phyloP scores from a whole-genome alignment of 2,797 vertebrate species.

The Poecilia velifera region DNA sequence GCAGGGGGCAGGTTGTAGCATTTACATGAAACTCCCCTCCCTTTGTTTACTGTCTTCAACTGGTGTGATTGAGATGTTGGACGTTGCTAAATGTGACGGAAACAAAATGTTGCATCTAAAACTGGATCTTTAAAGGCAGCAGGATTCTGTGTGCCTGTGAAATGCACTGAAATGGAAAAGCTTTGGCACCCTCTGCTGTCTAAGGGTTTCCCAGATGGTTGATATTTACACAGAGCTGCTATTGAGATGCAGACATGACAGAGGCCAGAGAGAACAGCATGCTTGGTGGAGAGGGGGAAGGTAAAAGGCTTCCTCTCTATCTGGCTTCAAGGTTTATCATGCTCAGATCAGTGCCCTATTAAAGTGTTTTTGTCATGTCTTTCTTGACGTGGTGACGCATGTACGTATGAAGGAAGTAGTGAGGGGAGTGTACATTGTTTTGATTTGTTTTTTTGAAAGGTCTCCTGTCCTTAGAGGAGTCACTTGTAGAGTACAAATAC shows the following conservation, averaged over 20 bases:
- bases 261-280: constrained; percentile 45
- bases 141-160: constrained; percentile 49
- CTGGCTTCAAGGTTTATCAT: constrained; percentile 22
- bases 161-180: constrained; percentile 77
- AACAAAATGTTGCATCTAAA: constrained; percentile 44
- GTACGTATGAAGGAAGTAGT: not conserved
- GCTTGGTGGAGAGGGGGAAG: constrained; percentile 30
- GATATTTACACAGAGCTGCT: constrained; percentile 63
- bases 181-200: constrained; percentile 90
- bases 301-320: constrained; percentile 28
- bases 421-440: not conserved
- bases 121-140: constrained; percentile 46
- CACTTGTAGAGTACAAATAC: constrained; percentile 5
- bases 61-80: constrained; percentile 29
- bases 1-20: constrained; percentile 4
- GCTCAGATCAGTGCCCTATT: constrained; percentile 19
- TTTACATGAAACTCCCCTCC: constrained; percentile 25
- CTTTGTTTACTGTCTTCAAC: constrained; percentile 17
- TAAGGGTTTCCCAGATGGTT: constrained; percentile 72
- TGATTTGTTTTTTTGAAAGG: constrained; percentile 24
- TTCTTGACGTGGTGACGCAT: not conserved
- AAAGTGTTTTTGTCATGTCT: constrained; percentile 13
- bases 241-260: constrained; percentile 52
- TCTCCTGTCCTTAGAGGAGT: constrained; percentile 17
- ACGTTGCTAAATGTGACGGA: constrained; percentile 45